Evolutionary conservation across 2,888 invertebrate genomes (phyloP).

Genomic region (Meloe dianella): DNA sequence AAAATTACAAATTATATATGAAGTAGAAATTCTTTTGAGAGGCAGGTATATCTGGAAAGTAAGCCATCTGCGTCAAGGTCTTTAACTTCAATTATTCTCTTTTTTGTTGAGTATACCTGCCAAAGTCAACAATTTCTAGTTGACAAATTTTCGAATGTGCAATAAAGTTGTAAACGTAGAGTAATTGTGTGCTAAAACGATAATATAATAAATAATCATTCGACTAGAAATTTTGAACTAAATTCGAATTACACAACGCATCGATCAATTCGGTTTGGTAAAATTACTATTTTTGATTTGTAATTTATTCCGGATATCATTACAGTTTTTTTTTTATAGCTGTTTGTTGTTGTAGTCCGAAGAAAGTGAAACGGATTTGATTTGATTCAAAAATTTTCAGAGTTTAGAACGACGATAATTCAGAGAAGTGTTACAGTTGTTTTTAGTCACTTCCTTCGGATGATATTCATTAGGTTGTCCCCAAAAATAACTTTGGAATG

Average conservation of each 20-base stretch:
- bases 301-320: slow-evolving; percentile 1
- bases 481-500: slow-evolving; percentile 28
- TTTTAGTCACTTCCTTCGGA: slow-evolving; percentile 18
- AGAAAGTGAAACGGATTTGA: background rate
- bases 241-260: slow-evolving; percentile 1
- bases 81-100: background rate
- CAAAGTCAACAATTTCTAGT: background rate
- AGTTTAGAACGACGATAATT: background rate
- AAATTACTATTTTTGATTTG: background rate
- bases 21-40: background rate
- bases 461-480: slow-evolving; percentile 22
- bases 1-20: background rate
- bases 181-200: background rate
- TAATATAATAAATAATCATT: background rate
- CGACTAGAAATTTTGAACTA: slow-evolving; percentile 4
- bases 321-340: background rate
- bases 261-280: slow-evolving; percentile 3
- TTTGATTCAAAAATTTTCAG: background rate
- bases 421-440: slow-evolving; percentile 7
- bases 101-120: background rate
- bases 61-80: slow-evolving; percentile 4
- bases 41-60: slow-evolving; percentile 1
- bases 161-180: background rate
- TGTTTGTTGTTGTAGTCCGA: background rate
- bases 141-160: background rate